Evolutionary conservation across 1,140 invertebrate genomes (phyloP), one percentile per base, ranked within the genome.

Genomic region (Lerema accius): DNA sequence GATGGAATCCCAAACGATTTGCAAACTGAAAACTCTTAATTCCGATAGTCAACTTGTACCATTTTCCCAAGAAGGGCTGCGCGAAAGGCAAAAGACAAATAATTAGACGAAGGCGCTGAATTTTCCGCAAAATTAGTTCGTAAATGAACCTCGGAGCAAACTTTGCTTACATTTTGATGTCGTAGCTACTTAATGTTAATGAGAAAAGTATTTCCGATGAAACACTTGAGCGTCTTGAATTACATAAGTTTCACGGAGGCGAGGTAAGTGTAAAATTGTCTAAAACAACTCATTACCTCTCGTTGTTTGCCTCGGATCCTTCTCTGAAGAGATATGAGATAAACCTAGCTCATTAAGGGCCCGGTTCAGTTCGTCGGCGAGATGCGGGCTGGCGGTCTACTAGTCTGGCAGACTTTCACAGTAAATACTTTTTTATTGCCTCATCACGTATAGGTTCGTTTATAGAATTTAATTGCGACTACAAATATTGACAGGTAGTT

Each of bases 81-180:
- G 19, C 15, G 11, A 26, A 46, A 26, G 45, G 53, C 19, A 56
- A 56, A 42, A 56, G 53, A 56, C 53, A 42, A 45, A 23, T 17
- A 56, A 56, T 45, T 56, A 56, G 53, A 56, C 19, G 51, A 43
- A 56, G 23, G 23, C 10, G 10, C 40, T n/a, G 53, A 43, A 42
- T 56, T 43, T 56, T 56, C 53, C 53, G 23, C 39, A n/a, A 56
- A 56, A 43, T 56, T 56, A 40, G 40, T 32, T 56, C 40, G 40
- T 40, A 56, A 56, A 45, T 56, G 53, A 56, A 56, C 39, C 40
- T 28, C 11, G 19, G 13, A 42, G 23, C 53, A 43, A 56, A 45
- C 53, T 56, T 56, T 15, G 39, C 23, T 32, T 28, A 56, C 40
- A 43, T 56, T 56, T 56, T 56, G 53, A 56, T 56, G 53, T 56